A percentile compares a stretch with the other conserved stretches of the same genome.
Conservation (phyloP, 2,113 vertebrate genomes). For the Calyptomena viridis region DNA sequence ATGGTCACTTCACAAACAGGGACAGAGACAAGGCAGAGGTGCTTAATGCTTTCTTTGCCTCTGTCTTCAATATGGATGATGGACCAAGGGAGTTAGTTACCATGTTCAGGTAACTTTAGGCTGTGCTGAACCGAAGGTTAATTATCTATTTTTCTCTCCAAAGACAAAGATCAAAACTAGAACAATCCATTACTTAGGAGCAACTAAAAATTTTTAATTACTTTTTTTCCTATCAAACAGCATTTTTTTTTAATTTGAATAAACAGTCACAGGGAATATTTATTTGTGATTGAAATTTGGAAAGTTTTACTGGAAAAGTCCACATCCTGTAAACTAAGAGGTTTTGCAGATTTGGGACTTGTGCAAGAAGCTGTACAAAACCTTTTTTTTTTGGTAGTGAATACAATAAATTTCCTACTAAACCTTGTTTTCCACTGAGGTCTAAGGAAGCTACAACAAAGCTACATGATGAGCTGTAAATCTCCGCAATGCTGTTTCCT, state of each 20-base stretch:
- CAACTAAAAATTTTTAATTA: not conserved
- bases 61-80: too few species aligned
- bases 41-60: too few species aligned
- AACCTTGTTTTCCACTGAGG: not conserved
- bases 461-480: not conserved
- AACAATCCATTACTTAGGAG: not conserved
- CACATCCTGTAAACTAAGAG: not conserved
- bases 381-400: not conserved
- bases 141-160: not conserved
- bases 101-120: not conserved
- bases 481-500: not conserved
- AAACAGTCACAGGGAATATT: not conserved
- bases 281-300: not conserved
- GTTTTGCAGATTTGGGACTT: not conserved
- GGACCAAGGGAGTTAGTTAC: too few species aligned
- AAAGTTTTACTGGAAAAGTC: not conserved
- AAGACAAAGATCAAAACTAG: not conserved
- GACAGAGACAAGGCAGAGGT: too few species aligned
- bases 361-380: not conserved
- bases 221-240: not conserved
- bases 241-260: not conserved
- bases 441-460: not conserved
- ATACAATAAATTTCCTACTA: not conserved
- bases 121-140: not conserved
- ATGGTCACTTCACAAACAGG: too few species aligned